Conservation (phyloP, 1,140 invertebrate genomes). For the Drosophila paulistorum region DNA sequence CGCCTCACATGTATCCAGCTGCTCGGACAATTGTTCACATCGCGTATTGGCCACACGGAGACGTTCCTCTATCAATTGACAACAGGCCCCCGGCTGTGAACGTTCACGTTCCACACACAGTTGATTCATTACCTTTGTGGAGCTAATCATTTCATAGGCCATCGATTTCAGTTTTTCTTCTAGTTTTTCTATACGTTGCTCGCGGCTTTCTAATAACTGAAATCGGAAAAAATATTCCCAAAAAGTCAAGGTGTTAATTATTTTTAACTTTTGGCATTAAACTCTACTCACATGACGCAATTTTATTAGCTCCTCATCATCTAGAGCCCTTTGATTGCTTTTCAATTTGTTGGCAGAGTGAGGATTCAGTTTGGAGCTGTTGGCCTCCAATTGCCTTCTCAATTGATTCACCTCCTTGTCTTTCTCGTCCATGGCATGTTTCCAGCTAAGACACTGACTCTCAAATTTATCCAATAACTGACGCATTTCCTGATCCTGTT, state of each 20-base stretch:
- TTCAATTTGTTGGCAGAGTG: constrained; percentile 34
- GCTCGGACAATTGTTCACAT: constrained; percentile 66
- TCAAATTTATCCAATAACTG: constrained; percentile 71
- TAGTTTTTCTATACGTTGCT: constrained; percentile 69
- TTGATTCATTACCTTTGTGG: constrained; percentile 77
- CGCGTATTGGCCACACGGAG: constrained; percentile 54
- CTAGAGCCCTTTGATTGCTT: constrained; percentile 31
- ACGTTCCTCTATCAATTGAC: constrained; percentile 67
- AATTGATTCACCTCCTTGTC: constrained; percentile 65
- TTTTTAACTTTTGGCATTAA: background rate
- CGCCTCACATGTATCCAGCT: constrained; percentile 75
- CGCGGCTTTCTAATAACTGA: constrained; percentile 66
- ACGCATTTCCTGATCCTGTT: constrained; percentile 72
- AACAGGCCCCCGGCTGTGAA: constrained; percentile 59
- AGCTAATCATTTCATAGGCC: constrained; percentile 71
- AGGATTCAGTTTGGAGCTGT: background rate
- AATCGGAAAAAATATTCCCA: background rate
- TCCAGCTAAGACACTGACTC: constrained; percentile 58
- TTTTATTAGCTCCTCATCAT: constrained; percentile 51
- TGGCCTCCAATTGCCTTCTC: constrained; percentile 37
- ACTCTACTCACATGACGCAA: constrained; percentile 60
- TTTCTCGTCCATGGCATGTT: constrained; percentile 60
- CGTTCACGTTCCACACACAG: constrained; percentile 60
- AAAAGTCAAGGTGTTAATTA: background rate
- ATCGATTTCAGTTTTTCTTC: constrained; percentile 67